Percentiles rank a stretch among this genome's conserved stretches.
Evolutionary conservation across 2,797 vertebrate genomes (phyloP).

Genomic region (Apogon hyalosoma): DNA sequence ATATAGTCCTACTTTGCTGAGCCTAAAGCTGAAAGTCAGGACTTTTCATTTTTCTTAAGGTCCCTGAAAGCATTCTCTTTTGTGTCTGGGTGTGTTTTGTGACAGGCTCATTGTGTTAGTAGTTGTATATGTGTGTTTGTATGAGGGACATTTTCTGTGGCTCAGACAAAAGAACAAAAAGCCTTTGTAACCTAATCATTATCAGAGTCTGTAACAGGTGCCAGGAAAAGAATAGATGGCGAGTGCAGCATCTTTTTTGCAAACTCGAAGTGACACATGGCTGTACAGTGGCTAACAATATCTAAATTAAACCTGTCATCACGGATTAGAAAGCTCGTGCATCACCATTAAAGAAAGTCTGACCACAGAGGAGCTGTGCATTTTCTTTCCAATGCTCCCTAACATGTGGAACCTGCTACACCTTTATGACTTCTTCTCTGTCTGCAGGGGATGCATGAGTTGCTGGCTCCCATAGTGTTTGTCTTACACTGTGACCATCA

Average conservation of each 20-base stretch:
- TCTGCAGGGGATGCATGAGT: slow-evolving; percentile 96
- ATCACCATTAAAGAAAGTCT: slow-evolving; percentile 71
- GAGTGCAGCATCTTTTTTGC: slow-evolving; percentile 53
- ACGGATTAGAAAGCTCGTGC: slow-evolving; percentile 71
- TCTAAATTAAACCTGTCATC: slow-evolving; percentile 76
- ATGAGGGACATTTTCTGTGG: neutral
- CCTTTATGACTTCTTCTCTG: neutral
- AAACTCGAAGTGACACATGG: slow-evolving; percentile 78
- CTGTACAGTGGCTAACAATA: slow-evolving; percentile 65
- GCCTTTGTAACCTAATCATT: slow-evolving; percentile 62
- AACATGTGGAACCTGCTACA: neutral
- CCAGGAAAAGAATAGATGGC: slow-evolving; percentile 52
- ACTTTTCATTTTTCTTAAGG: neutral
- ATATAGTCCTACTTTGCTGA: neutral
- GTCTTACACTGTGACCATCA: slow-evolving; percentile 98
- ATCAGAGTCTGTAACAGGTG: slow-evolving; percentile 62
- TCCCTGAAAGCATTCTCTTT: neutral
- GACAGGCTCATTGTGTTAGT: neutral
- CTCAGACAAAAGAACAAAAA: slow-evolving; percentile 48
- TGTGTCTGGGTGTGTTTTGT: neutral
- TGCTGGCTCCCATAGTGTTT: slow-evolving; percentile 96
- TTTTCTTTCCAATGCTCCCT: slow-evolving; percentile 28
- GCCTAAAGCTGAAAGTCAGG: neutral
- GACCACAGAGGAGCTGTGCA: slow-evolving; percentile 62
- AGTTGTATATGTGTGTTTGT: neutral